Base-by-base conservation (phyloP, 2,888 invertebrate species). In the Pantelozetes paolii region DNA sequence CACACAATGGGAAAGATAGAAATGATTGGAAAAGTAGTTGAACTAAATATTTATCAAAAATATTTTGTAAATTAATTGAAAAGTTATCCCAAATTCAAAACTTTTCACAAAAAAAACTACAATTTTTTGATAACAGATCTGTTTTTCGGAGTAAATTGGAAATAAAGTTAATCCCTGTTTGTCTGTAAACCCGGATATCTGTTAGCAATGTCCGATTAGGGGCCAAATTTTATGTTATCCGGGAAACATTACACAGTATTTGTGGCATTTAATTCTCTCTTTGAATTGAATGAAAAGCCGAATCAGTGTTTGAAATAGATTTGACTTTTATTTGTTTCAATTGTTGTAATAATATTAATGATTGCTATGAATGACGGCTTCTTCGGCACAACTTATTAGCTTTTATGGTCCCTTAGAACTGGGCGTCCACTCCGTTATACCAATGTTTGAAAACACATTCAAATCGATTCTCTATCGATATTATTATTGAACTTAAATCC, bases 381-480 rank as follows among this genome's bases (percentile, higher is more conserved):
- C 9, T 36, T 36, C 36, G 62, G 36, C 26, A 62, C 30, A 62
- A 62, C 62, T 59, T 26, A 59, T 59, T 28, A 59, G 59, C 59
- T 62, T 62, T 62, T 32, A 62, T 62, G 54, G 54, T 15, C 45
- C 18, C 62, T 62, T 13, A 15, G 59, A 62, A 62, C 6, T 30
- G 62, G 62, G 62, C 62, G 62, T 62, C 36, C 32, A 62, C 62
- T 62, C 32, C 3, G 2, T 26, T 13, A 62, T 62, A 62, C 18
- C 23, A 23, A 23, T 23, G 54, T 9, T 23, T 13, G 11, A 11
- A 26, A 62, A 62, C 18, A 32, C 32, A 36, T 28, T 62, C 18
- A 62, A 62, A 62, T 62, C 28, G 62, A 62, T 62, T 62, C 32
- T 32, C 32, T 28, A 32, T 62, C 62, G 62, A 62, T 62, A 62